These are phyloP conservation scores for Cybosia mesomella DNA, from an alignment of 2,888 invertebrate genomes.

Conservation along the genomic window DNA sequence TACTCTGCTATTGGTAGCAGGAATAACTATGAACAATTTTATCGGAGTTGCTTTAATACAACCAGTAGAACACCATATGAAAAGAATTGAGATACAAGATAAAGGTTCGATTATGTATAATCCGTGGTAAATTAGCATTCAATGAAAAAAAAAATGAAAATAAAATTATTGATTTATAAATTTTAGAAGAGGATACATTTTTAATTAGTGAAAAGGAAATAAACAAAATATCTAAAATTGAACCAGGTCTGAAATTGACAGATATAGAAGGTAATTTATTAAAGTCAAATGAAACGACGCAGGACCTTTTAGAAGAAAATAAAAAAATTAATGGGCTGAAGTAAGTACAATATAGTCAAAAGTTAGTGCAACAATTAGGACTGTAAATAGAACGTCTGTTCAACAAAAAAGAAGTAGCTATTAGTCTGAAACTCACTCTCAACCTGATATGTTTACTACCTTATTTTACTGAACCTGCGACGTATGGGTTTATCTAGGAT, in stretches of 20 bases:
- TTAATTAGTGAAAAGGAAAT: slow-evolving; percentile 43
- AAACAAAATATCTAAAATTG: slow-evolving; percentile 21
- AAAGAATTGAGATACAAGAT: slow-evolving; percentile 54
- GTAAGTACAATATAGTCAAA: slow-evolving; percentile 33
- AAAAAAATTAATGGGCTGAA: slow-evolving; percentile 33
- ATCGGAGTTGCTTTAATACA: slow-evolving; percentile 89
- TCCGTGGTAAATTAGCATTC: neutral
- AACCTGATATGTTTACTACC: no score
- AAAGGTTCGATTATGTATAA: slow-evolving; percentile 40
- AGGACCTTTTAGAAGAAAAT: slow-evolving; percentile 23
- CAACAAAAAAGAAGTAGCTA: no score
- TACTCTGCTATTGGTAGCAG: slow-evolving; percentile 88
- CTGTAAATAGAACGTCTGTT: neutral
- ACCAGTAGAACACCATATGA: slow-evolving; percentile 89
- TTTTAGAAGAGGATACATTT: slow-evolving; percentile 59
- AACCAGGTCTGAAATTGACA: slow-evolving; percentile 51
- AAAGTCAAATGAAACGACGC: slow-evolving; percentile 31
- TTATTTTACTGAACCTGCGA: no score
- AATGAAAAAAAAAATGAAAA: neutral
- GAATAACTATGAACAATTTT: slow-evolving; percentile 88
- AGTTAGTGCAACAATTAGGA: no score
- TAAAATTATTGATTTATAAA: neutral
- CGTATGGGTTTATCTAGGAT: no score
- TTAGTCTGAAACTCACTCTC: no score
- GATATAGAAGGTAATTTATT: slow-evolving; percentile 45